These are phyloP conservation scores for Myotis brandtii DNA, from an alignment of 2,113 vertebrate genomes.

Conservation along the genomic window DNA sequence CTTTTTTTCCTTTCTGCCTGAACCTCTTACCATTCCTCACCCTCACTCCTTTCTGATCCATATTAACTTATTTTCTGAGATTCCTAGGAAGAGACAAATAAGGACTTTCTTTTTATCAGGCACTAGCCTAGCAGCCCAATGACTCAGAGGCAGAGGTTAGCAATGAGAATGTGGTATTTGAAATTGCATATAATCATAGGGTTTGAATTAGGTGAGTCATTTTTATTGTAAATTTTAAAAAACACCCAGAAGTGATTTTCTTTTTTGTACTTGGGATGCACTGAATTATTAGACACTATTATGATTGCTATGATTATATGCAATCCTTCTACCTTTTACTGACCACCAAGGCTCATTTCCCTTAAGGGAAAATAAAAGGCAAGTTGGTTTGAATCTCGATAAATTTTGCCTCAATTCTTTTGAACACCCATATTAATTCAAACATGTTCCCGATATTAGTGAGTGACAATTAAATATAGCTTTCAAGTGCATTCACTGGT, in stretches of 20 bases:
- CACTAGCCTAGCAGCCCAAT: background rate
- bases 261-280: slow-evolving; percentile 8
- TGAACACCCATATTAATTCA: background rate
- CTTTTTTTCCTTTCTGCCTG: background rate
- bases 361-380: slow-evolving; percentile 14
- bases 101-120: background rate
- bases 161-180: background rate
- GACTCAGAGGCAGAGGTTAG: background rate
- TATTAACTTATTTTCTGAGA: background rate
- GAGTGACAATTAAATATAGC: background rate
- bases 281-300: background rate
- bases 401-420: background rate
- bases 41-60: background rate
- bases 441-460: background rate
- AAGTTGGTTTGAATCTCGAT: background rate
- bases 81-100: background rate
- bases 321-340: background rate
- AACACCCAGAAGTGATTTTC: background rate
- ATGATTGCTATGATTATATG: background rate
- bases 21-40: background rate
- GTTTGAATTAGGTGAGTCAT: background rate
- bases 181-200: slow-evolving; percentile 22
- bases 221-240: slow-evolving; percentile 48
- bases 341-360: background rate
- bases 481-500: background rate